phyloP scores from a whole-genome alignment of 2,113 vertebrate species.

The Muscicapa adusta region DNA sequence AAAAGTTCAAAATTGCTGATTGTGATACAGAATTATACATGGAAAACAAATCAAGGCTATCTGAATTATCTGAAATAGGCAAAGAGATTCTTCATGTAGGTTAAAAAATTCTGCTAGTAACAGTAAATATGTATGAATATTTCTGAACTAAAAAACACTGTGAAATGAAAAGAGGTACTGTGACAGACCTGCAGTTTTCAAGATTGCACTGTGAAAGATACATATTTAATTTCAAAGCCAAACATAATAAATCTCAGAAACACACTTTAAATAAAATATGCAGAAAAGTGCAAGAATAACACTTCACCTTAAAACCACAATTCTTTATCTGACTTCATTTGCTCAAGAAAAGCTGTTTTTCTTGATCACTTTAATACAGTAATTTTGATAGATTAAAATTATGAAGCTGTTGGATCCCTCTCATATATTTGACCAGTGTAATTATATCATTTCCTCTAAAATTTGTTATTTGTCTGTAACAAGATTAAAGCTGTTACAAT shows the following conservation, averaged over 20 bases:
- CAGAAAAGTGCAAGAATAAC: neutral
- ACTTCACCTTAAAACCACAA: neutral
- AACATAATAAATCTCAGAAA: neutral
- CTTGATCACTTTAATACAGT: neutral
- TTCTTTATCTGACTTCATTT: neutral
- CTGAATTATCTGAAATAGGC: neutral
- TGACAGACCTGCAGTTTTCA: neutral
- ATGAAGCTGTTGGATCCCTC: neutral
- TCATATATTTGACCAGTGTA: conserved; percentile 11
- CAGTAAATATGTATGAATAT: neutral
- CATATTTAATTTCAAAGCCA: neutral
- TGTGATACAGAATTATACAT: neutral
- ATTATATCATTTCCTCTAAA: neutral
- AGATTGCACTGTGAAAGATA: neutral
- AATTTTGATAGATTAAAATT: conserved; percentile 27
- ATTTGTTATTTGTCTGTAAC: conserved; percentile 11
- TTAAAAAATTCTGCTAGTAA: neutral
- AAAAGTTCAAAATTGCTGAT: neutral
- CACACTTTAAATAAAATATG: neutral
- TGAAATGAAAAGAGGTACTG: neutral
- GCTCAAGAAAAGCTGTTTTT: neutral
- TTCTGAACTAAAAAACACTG: neutral
- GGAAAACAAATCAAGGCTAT: neutral
- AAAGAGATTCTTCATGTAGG: neutral
- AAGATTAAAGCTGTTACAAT: conserved; percentile 25